Evolutionary conservation across 2,888 invertebrate genomes (phyloP).

Genomic region (Drosophila quinaria): DNA sequence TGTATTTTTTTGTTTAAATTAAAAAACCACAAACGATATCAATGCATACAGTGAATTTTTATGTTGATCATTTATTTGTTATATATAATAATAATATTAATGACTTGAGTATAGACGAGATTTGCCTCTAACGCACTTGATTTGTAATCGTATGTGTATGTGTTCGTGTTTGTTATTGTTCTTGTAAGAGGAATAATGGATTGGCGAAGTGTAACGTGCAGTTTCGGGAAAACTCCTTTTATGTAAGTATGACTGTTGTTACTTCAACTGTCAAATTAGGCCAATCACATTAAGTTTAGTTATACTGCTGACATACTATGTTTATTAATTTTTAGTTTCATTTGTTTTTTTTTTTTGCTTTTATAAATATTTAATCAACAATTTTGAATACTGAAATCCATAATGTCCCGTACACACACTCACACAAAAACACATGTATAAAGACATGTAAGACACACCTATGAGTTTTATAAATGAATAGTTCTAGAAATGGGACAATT

Average conservation of each 20-base stretch:
- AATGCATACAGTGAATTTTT: neutral
- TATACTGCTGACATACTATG: neutral
- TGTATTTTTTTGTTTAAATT: no score
- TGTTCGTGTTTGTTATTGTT: neutral
- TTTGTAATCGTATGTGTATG: constrained; percentile 15
- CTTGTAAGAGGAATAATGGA: constrained; percentile 1
- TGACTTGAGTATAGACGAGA: constrained; percentile 48
- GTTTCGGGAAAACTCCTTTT: neutral
- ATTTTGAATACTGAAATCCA: constrained; percentile 3
- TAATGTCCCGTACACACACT: neutral
- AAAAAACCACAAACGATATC: no score
- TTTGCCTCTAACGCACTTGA: constrained; percentile 39
- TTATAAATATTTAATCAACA: neutral
- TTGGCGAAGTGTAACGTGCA: neutral
- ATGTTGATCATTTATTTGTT: constrained; percentile 54
- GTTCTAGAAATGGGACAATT: neutral
- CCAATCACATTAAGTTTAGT: neutral
- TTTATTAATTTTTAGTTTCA: neutral
- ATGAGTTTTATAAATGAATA: neutral
- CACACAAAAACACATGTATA: constrained; percentile 1
- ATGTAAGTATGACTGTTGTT: neutral
- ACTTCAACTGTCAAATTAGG: constrained; percentile 3
- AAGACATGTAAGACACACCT: constrained; percentile 1
- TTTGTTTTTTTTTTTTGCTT: neutral
- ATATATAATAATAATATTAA: constrained; percentile 55